Conservation (phyloP, 2,888 invertebrate genomes). For the Xestia xanthographa region DNA sequence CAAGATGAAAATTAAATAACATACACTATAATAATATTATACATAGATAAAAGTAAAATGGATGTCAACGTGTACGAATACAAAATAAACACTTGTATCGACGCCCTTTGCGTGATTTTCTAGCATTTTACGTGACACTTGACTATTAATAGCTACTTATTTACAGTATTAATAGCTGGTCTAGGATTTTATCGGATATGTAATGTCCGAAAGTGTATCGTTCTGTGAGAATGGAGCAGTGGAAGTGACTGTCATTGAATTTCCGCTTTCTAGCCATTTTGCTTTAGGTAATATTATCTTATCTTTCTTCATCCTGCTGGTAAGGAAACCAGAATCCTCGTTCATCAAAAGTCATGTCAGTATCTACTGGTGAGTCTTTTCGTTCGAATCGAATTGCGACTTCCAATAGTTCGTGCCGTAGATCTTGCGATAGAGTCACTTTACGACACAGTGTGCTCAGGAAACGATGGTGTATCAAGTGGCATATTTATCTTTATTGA, state of each 20-base stretch:
- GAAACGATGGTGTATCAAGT: constrained; percentile 13
- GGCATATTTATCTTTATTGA: constrained; percentile 11
- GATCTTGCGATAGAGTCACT: neutral
- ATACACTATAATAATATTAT: constrained; percentile 6
- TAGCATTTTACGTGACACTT: constrained; percentile 37
- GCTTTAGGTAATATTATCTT: neutral
- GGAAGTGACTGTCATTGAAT: neutral
- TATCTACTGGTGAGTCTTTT: neutral
- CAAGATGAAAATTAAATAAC: constrained; percentile 25
- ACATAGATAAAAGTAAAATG: constrained; percentile 23
- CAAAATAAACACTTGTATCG: constrained; percentile 50
- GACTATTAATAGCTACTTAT: constrained; percentile 38
- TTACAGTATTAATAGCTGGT: constrained; percentile 33
- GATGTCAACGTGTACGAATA: constrained; percentile 27
- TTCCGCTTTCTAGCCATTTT: constrained; percentile 15
- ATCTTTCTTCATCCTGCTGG: neutral
- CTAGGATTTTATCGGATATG: constrained; percentile 21
- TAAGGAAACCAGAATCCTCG: neutral
- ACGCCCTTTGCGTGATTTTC: constrained; percentile 41
- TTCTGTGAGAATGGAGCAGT: constrained; percentile 7
- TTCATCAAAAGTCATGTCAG: neutral
- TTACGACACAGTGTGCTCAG: neutral
- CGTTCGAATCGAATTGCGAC: neutral
- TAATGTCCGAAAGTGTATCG: constrained; percentile 9
- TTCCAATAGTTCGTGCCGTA: neutral